Base-by-base conservation (phyloP, 2,113 vertebrate species). In the Furnarius figulus region DNA sequence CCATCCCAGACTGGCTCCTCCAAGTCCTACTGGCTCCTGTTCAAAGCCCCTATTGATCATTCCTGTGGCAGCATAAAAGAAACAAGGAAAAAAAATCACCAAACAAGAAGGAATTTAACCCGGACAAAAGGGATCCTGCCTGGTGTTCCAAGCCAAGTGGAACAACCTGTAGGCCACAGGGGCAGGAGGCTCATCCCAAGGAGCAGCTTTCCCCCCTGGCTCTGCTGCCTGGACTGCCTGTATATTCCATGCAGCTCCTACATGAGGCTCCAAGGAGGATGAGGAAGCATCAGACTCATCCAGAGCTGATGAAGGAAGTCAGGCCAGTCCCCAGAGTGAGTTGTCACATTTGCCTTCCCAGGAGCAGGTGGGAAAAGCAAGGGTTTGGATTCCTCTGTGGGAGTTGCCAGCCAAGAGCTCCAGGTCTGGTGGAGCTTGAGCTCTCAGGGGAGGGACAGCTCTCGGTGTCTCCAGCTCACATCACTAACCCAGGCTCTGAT, bases 321-420 rank as follows among this genome's bases (percentile, higher is more conserved):
- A 76, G 63, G 33, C 66, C 63, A 86, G 82, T 42, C 75, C 71
- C 71, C 78, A 28, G 52, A 94, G 75, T 15, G 78, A 90, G 76
- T 33, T 80, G 75, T 66, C 88, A 80, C 79, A 8, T 88, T 74
- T 59, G 6, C 78, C 75, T 93, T 52, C 50, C 30, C 31, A 14
- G 70, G 28, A 96, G 27, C 71, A 90, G 94, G 70, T 89, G 78
- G 89, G 59, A 88, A 74, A 86, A 80, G 70, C 77, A 76, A 84
- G 62, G 27, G 79, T 83, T 68, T 91, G 95, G 90, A 80, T 73
- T 58, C 50, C 59, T 30, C 75, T 22, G n/a, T 4, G 80, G 72
- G 72, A 66, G 37, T 24, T 88, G 15, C 10, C 27, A 70, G 92
- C 78, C 91, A 90, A 25, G 40, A 85, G 50, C 84, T 82, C 81